These are phyloP conservation scores for Sciaenops ocellatus DNA, from an alignment of 2,797 vertebrate genomes.

Conservation along the genomic window DNA sequence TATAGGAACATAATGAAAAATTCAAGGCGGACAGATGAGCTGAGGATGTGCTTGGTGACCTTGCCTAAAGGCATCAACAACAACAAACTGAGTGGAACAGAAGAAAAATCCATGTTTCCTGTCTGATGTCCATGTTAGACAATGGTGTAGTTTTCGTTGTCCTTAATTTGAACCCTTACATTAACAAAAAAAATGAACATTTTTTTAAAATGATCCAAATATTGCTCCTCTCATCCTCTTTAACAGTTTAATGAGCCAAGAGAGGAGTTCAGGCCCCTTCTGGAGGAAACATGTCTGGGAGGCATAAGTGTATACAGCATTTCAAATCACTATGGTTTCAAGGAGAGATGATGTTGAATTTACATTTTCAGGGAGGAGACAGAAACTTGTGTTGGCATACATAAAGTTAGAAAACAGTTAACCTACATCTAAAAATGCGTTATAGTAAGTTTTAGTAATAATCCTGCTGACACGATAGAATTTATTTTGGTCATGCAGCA, in stretches of 20 bases:
- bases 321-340: neutral
- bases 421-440: neutral
- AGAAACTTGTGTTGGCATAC: neutral
- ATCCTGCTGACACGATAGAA: neutral
- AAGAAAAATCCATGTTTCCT: neutral
- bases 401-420: neutral
- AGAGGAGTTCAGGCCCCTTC: slow-evolving; percentile 6
- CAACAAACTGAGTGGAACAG: neutral
- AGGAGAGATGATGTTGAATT: neutral
- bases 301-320: slow-evolving; percentile 4
- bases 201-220: neutral
- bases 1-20: neutral
- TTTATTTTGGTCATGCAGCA: neutral
- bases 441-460: neutral
- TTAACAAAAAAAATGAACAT: neutral
- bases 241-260: slow-evolving; percentile 8
- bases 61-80: slow-evolving; percentile 29
- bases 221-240: neutral
- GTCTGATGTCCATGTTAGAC: neutral
- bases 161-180: neutral
- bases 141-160: neutral
- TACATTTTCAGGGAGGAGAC: neutral
- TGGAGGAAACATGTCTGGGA: slow-evolving; percentile 10
- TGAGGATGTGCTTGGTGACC: slow-evolving; percentile 13
- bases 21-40: slow-evolving; percentile 3